Evolutionary conservation across 2,888 invertebrate species (phyloP).

Genomic region (Sympetrum striolatum): DNA sequence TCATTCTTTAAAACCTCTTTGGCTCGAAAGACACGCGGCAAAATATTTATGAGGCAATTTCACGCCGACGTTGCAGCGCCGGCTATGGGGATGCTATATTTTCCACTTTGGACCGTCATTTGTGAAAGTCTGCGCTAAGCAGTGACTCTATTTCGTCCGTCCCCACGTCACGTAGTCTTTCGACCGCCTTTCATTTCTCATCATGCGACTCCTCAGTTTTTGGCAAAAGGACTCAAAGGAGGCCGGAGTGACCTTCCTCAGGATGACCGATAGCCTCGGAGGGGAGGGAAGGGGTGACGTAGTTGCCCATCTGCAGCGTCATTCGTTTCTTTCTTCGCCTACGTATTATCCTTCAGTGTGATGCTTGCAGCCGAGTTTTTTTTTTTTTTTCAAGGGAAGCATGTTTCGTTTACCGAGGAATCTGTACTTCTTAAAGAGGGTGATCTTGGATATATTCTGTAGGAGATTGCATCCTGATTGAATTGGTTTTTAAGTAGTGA

Average conservation of each 20-base stretch:
- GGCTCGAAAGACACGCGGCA: not conserved
- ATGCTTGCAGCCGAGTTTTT: too few relatives aligned
- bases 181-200: not conserved
- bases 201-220: not conserved
- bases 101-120: not conserved
- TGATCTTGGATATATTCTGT: too few relatives aligned
- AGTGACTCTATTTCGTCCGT: not conserved
- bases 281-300: not conserved
- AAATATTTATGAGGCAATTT: not conserved
- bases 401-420: too few relatives aligned
- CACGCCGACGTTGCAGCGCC: not conserved
- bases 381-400: too few relatives aligned
- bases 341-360: too few relatives aligned
- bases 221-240: not conserved
- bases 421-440: too few relatives aligned
- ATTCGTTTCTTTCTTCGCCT: not conserved
- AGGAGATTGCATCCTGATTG: too few relatives aligned
- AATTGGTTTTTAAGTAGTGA: too few relatives aligned
- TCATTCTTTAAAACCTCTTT: not conserved
- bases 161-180: not conserved
- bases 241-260: not conserved
- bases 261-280: not conserved
- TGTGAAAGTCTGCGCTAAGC: not conserved
- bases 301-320: not conserved
- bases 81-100: not conserved